These are phyloP conservation scores for Troilus luridus DNA, from an alignment of 2,888 invertebrate species.

Conservation along the genomic window DNA sequence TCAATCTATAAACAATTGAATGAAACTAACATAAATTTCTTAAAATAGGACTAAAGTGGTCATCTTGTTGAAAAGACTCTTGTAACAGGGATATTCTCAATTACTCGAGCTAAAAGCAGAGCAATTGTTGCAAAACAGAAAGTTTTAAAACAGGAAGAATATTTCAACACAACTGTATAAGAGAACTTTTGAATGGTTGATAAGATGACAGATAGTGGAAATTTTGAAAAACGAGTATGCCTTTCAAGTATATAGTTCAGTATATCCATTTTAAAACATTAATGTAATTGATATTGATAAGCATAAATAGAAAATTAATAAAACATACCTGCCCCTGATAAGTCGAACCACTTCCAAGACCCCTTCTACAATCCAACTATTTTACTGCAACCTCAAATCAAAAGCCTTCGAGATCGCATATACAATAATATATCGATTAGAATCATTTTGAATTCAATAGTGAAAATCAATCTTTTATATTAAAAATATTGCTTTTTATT, in stretches of 20 bases:
- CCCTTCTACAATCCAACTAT: constrained; percentile 49
- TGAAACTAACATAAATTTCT: not conserved
- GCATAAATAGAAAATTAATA: not conserved
- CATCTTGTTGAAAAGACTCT: not conserved
- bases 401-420: not conserved
- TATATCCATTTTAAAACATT: not conserved
- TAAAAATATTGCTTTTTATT: not conserved
- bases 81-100: not conserved
- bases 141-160: not conserved
- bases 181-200: not conserved
- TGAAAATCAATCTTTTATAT: not conserved
- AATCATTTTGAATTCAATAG: not conserved
- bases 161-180: not conserved
- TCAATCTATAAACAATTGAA: not conserved
- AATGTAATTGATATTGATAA: not conserved
- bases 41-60: not conserved
- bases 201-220: not conserved
- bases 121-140: not conserved
- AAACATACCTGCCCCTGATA: constrained; percentile 27
- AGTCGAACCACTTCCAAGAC: constrained; percentile 28
- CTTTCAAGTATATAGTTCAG: not conserved
- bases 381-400: constrained; percentile 46
- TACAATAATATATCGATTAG: constrained; percentile 20
- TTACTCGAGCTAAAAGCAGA: not conserved
- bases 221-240: not conserved